Percentiles rank a stretch among this genome's conserved stretches.
phyloP scores from a whole-genome alignment of 2,888 invertebrate species.

The Lochmaea capreae region DNA sequence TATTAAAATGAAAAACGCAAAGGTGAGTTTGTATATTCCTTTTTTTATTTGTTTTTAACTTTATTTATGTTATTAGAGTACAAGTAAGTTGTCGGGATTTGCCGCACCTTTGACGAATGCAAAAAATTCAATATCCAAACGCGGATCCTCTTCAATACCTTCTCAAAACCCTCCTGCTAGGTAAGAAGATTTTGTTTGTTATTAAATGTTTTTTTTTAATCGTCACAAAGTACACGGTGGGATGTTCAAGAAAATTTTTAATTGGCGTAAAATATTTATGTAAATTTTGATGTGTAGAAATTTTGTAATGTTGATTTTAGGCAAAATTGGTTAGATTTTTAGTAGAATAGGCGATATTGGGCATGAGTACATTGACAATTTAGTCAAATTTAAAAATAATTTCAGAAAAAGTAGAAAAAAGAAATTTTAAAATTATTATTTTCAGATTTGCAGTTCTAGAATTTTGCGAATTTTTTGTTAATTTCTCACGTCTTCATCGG shows the following conservation, averaged over 20 bases:
- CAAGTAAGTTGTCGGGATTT: conserved; percentile 62
- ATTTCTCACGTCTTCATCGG: too few relatives aligned
- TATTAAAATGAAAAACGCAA: conserved; percentile 76
- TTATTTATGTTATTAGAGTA: conserved; percentile 57
- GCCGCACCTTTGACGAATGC: conserved; percentile 61
- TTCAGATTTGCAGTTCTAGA: too few relatives aligned
- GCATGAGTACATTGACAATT: conserved; percentile 47
- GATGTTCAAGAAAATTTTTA: neutral
- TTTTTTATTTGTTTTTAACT: neutral
- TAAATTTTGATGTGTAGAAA: conserved; percentile 7
- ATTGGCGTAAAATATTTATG: neutral
- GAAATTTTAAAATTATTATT: too few relatives aligned
- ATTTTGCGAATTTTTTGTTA: too few relatives aligned
- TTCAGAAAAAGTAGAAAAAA: neutral
- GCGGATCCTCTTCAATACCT: conserved; percentile 61
- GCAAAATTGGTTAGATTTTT: conserved; percentile 51
- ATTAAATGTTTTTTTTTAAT: conserved; percentile 1
- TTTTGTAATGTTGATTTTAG: conserved; percentile 51
- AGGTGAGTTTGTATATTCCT: conserved; percentile 63
- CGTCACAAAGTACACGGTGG: neutral
- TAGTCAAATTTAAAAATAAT: neutral
- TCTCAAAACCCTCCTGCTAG: conserved; percentile 61
- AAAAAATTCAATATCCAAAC: conserved; percentile 62
- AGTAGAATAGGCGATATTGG: conserved; percentile 56
- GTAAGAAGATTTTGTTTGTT: conserved; percentile 49